Evolutionary conservation across 2,888 invertebrate species (phyloP), one percentile per base, ranked within the genome.

Genomic region (Machimus atricapillus): DNA sequence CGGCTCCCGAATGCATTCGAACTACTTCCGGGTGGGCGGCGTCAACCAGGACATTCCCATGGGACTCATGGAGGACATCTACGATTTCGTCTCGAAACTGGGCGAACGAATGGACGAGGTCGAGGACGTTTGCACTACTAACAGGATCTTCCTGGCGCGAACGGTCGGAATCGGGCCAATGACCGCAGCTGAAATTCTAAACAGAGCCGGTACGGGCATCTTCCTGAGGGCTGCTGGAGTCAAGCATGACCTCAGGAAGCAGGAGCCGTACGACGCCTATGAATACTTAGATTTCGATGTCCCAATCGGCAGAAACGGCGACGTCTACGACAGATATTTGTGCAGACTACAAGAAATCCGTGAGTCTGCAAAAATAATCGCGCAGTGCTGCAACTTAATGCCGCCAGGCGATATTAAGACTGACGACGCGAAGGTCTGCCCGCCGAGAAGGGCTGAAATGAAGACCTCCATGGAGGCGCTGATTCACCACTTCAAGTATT

Each of bases 401-500:
- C 98, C 98, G 0, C 91, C 93, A 31, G 97, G 97, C 0, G 96
- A 97, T 91, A 93, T 96, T 58, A 95, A 94, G 91, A 94, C 95
- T 0, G 97, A 98, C 90, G 97, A 98, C 92, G 94, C 95, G 81
- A 98, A 98, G 93, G 93, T 97, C 52, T 92, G 93, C 16, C 95
- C 97, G 5, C 97, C 98, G 1, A 94, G 93, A 56, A 93, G 97
- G 89, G 93, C 92, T 2, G 96, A 97, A 93, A 98, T 98, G 97
- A 98, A 98, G 93, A 95, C 94, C 5, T 94, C 94, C 8, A 98
- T 97, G 97, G 97, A 98, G 92, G 94, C 96, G 0, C 92, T 97
- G 76, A 98, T 98, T 90, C 97, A 98, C 92, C 97, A 98, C 91
- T 97, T 98, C 92, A 98, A 98, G 91, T 93, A 96, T 88, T 98